Percentiles rank a stretch among this genome's conserved stretches.
phyloP scores from a whole-genome alignment of 2,113 vertebrate genomes.

The Psittacula cyanocephala region DNA sequence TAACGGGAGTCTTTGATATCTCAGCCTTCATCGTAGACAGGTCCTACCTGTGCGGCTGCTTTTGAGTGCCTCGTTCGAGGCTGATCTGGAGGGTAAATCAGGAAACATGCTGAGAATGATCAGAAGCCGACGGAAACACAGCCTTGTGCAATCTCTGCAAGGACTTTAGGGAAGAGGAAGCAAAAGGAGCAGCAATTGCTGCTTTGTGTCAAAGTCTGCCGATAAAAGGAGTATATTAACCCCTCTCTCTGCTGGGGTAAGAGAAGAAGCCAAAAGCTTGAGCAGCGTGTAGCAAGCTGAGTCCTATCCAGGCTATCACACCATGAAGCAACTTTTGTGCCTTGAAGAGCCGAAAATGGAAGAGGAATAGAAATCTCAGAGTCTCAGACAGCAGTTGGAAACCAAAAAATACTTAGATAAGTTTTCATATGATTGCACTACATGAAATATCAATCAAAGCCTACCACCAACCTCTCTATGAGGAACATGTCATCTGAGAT shows the following conservation, averaged over 20 bases:
- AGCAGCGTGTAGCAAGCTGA: not conserved
- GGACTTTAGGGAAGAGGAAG: not conserved
- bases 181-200: not conserved
- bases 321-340: not conserved
- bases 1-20: slow-evolving; percentile 2
- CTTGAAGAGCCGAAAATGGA: not conserved
- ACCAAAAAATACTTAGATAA: not conserved
- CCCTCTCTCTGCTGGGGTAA: not conserved
- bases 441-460: not conserved
- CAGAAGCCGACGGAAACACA: not conserved
- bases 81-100: not conserved
- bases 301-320: not conserved
- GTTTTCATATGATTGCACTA: not conserved
- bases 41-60: not conserved
- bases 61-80: not conserved
- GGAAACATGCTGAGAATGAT: not conserved
- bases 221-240: not conserved
- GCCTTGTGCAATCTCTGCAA: not conserved
- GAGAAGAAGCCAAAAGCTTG: not conserved
- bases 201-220: not conserved
- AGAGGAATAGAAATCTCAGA: not conserved
- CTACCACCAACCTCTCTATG: not conserved
- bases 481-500: not conserved
- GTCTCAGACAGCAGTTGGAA: not conserved
- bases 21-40: not conserved